Conservation (phyloP, 92 coral and sea anemone species). For the Heteractis magnifica region DNA sequence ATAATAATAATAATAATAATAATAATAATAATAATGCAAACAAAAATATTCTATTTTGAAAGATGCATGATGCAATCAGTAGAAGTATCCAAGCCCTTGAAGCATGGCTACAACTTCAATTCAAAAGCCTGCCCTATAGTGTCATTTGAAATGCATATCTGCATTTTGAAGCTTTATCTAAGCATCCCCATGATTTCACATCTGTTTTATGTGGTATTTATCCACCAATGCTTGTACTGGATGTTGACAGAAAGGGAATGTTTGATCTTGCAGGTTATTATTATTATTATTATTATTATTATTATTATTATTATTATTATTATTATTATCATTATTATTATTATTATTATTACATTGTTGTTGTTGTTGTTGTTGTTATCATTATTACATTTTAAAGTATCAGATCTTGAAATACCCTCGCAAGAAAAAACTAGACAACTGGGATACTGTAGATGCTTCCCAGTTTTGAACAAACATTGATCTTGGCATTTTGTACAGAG, state of each 20-base stretch:
- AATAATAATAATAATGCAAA: no score
- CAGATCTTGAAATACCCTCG: not conserved
- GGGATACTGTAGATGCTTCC: not conserved
- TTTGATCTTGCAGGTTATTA: conserved; percentile 56
- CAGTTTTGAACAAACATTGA: not conserved
- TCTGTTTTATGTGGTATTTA: conserved; percentile 48
- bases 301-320: no score
- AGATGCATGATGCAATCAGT: conserved; percentile 33
- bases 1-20: no score
- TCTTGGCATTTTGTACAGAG: not conserved
- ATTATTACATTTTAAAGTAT: not conserved
- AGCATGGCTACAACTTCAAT: conserved; percentile 20
- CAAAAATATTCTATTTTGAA: not conserved
- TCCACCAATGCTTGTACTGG: conserved; percentile 56
- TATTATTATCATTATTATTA: not conserved
- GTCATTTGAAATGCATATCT: conserved; percentile 51
- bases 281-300: no score
- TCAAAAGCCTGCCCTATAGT: conserved; percentile 8
- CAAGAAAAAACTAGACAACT: not conserved
- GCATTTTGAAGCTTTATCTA: conserved; percentile 54
- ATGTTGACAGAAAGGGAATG: conserved; percentile 56
- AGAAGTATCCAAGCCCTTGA: conserved; percentile 32
- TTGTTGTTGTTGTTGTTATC: not conserved
- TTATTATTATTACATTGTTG: not conserved
- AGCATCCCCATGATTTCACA: conserved; percentile 40